These are phyloP conservation scores for Trichonephila clavipes DNA, from an alignment of 1,140 invertebrate species.

Conservation along the genomic window DNA sequence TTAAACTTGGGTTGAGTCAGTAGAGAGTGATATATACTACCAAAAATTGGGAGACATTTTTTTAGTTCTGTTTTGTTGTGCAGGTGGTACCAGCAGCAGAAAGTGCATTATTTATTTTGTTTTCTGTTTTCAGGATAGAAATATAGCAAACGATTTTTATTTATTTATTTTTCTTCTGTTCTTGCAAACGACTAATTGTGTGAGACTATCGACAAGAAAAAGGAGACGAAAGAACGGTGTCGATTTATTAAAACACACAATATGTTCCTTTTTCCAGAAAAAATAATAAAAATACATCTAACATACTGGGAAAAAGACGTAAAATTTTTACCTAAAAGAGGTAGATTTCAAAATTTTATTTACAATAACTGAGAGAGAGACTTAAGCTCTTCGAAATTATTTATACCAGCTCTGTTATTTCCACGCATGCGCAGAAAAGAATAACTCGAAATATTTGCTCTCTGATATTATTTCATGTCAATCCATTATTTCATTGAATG, in stretches of 20 bases:
- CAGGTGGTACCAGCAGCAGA: conserved; percentile 14
- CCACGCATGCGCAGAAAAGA: no score
- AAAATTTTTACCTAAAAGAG: no score
- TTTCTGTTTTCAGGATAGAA: background rate
- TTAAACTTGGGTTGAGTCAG: background rate
- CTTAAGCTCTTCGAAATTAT: no score
- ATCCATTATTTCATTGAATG: no score
- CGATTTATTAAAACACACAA: background rate
- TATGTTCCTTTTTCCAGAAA: background rate
- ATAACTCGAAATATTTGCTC: no score
- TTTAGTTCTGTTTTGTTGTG: background rate
- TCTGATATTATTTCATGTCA: no score
- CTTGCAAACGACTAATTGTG: no score
- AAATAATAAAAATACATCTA: background rate
- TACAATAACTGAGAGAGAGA: no score
- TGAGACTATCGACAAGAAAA: no score
- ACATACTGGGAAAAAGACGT: no score
- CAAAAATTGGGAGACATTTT: conserved; percentile 9
- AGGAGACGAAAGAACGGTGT: background rate
- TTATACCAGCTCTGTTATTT: no score
- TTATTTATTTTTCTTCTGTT: background rate
- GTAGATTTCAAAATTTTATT: no score
- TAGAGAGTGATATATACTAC: background rate
- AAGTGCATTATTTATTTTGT: background rate
- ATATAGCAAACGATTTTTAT: background rate